phyloP scores from a whole-genome alignment of 2,797 vertebrate genomes.

The Numenius phaeopus region DNA sequence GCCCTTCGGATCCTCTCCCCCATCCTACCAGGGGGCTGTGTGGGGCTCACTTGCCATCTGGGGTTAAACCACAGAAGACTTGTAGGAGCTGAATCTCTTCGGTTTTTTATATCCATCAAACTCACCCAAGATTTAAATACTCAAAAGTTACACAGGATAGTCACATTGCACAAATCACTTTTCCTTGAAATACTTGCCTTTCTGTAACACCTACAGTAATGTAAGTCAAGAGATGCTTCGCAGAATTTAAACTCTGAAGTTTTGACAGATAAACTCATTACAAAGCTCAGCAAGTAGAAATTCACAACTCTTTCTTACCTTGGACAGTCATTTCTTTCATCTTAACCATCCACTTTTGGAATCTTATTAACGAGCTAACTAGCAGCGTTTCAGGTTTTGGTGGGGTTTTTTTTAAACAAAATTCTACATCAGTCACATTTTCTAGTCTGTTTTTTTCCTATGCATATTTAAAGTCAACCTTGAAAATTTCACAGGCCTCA shows the following conservation, averaged over 20 bases:
- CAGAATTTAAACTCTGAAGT: background rate
- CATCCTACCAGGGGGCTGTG: rapidly evolving
- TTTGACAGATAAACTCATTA: background rate
- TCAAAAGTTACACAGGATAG: background rate
- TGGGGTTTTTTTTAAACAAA: background rate
- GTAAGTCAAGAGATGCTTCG: background rate
- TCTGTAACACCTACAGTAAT: background rate
- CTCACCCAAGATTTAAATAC: background rate
- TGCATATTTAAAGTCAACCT: background rate
- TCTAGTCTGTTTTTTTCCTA: background rate
- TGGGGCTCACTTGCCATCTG: rapidly evolving
- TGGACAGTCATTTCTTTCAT: background rate
- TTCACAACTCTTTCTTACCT: background rate
- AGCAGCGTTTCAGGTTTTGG: background rate
- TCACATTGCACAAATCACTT: background rate
- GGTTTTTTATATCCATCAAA: no score
- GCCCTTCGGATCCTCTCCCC: background rate
- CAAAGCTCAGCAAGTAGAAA: background rate
- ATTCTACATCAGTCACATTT: background rate
- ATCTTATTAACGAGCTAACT: background rate
- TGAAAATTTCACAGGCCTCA: background rate
- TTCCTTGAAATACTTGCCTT: background rate
- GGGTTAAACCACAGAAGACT: background rate
- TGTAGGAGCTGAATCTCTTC: background rate
- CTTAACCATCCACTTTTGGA: background rate